Evolutionary conservation across 2,888 invertebrate genomes (phyloP).

Genomic region (Digitonthophagus gazella): DNA sequence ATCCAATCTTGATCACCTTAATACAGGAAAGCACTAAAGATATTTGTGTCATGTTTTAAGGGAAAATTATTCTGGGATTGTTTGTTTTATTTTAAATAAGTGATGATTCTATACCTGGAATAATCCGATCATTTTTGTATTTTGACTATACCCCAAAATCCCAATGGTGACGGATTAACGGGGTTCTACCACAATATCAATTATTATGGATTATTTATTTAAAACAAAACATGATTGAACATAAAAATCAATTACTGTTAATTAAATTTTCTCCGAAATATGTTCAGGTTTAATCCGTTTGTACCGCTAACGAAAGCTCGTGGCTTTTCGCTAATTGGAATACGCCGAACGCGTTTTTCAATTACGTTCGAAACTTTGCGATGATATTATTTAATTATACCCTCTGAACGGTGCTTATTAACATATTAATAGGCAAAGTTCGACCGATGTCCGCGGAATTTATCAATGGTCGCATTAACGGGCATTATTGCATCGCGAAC

Average conservation of each 20-base stretch:
- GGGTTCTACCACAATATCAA: too few species aligned
- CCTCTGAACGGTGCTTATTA: not conserved
- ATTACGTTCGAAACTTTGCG: not conserved
- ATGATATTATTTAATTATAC: not conserved
- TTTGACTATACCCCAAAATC: too few species aligned
- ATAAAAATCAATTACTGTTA: not conserved
- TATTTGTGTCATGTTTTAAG: too few species aligned
- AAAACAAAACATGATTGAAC: not conserved
- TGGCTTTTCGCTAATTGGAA: not conserved
- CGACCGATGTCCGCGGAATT: not conserved
- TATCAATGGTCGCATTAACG: not conserved
- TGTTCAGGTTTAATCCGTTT: not conserved
- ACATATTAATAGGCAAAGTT: not conserved
- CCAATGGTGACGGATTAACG: too few species aligned
- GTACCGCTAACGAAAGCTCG: not conserved
- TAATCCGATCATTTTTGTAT: too few species aligned
- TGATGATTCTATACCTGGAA: too few species aligned
- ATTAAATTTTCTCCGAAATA: not conserved
- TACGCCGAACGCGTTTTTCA: not conserved
- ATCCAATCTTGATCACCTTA: too few species aligned
- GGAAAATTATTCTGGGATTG: too few species aligned
- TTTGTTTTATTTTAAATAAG: too few species aligned
- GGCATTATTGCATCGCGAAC: not conserved
- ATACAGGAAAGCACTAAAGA: too few species aligned
- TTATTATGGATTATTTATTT: too few species aligned